These are phyloP conservation scores for Pyrocephalus nanus DNA, from an alignment of 2,797 vertebrate species.

Conservation along the genomic window DNA sequence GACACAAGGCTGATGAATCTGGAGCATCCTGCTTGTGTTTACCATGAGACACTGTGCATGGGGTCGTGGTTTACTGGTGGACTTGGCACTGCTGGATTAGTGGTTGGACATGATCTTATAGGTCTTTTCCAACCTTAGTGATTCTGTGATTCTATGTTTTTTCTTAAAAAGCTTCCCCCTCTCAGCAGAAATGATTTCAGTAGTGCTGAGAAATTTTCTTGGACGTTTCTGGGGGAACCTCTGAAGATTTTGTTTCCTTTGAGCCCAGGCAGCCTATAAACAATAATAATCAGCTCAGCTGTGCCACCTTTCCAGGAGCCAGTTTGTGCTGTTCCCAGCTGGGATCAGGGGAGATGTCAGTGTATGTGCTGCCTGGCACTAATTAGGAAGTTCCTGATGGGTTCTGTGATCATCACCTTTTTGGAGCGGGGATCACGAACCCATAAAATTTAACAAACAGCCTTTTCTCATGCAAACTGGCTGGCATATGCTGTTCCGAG, in stretches of 20 bases:
- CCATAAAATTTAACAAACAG: neutral
- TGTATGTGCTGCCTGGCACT: neutral
- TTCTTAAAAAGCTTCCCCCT: neutral
- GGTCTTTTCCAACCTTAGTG: neutral
- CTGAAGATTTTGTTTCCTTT: neutral
- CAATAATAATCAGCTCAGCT: neutral
- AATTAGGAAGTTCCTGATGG: neutral
- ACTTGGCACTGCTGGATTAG: neutral
- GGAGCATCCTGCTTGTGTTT: neutral
- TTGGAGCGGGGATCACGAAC: rapidly evolving
- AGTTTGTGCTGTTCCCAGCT: neutral
- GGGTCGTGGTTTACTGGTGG: neutral
- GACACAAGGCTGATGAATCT: neutral
- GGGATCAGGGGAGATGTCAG: neutral
- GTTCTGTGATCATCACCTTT: neutral
- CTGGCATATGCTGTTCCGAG: neutral
- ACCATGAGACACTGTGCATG: neutral
- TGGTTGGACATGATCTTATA: neutral
- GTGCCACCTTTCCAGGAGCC: neutral
- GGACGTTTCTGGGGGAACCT: neutral
- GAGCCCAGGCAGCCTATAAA: neutral
- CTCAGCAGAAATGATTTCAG: neutral
- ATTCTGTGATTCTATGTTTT: neutral
- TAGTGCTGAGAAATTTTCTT: neutral
- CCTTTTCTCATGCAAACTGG: neutral